Evolutionary conservation across 2,797 vertebrate genomes (phyloP).

Genomic region (Darevskia nairensis): DNA sequence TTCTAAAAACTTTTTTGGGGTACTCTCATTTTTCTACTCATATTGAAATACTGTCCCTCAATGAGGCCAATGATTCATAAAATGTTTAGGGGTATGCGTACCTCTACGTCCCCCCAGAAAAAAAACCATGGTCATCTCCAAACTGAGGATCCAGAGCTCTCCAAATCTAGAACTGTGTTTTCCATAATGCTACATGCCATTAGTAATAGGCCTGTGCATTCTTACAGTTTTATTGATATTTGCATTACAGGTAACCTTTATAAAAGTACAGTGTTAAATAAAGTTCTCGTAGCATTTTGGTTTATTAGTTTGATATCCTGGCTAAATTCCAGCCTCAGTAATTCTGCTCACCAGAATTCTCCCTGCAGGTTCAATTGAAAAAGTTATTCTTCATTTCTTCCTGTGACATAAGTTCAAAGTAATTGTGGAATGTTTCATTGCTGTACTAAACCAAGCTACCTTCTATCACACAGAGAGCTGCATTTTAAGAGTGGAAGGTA

Average conservation of each 20-base stretch:
- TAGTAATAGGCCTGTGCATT: slow-evolving; percentile 25
- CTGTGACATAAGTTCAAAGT: slow-evolving; percentile 37
- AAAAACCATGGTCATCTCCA: not conserved
- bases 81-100: too few species aligned
- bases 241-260: slow-evolving; percentile 54
- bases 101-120: too few species aligned
- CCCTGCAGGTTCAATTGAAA: slow-evolving; percentile 60
- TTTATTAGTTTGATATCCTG: slow-evolving; percentile 66
- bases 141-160: not conserved
- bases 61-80: too few species aligned
- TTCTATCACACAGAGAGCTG: slow-evolving; percentile 32
- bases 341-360: slow-evolving; percentile 65
- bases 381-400: slow-evolving; percentile 55
- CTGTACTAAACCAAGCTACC: slow-evolving; percentile 45
- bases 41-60: too few species aligned
- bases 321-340: slow-evolving; percentile 68
- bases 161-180: slow-evolving; percentile 60
- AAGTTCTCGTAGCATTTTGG: slow-evolving; percentile 67
- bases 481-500: slow-evolving; percentile 46
- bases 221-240: slow-evolving; percentile 69
- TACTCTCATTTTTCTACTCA: too few species aligned
- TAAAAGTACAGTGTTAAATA: slow-evolving; percentile 67
- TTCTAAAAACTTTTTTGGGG: too few species aligned
- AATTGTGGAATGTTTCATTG: slow-evolving; percentile 64
- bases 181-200: not conserved